A percentile compares a stretch with the other conserved stretches of the same genome.
These are phyloP conservation scores for Mycteria americana DNA, from an alignment of 2,797 vertebrate genomes.

Conservation along the genomic window DNA sequence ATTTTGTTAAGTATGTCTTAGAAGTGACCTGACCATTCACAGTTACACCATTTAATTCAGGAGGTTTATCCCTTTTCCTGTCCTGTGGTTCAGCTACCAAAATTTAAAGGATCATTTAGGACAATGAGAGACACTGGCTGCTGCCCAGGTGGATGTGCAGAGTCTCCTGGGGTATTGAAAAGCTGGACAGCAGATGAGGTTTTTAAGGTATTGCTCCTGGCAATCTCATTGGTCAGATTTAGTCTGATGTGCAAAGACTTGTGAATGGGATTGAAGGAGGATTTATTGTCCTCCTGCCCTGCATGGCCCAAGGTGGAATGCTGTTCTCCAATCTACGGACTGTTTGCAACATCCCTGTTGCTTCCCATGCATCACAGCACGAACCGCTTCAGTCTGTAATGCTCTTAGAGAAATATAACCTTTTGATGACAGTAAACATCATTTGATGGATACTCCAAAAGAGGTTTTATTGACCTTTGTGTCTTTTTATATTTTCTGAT, in stretches of 20 bases:
- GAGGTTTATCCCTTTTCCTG: neutral
- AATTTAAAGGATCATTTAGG: neutral
- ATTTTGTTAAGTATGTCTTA: neutral
- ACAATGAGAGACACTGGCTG: neutral
- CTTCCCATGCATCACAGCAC: neutral
- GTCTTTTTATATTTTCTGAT: neutral
- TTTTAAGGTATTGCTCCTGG: neutral
- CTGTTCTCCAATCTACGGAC: neutral
- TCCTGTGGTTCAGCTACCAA: neutral
- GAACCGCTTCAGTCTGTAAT: neutral
- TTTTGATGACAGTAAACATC: constrained; percentile 16
- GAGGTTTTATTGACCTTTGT: constrained; percentile 23
- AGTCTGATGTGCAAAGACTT: neutral
- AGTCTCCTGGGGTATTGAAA: neutral
- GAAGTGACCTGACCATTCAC: neutral
- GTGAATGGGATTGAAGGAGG: neutral
- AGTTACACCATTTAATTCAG: neutral
- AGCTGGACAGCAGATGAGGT: neutral
- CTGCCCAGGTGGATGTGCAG: neutral
- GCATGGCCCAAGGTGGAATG: neutral
- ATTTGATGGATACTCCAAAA: constrained; percentile 23
- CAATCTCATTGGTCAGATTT: neutral
- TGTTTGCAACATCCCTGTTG: neutral
- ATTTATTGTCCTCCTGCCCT: neutral
- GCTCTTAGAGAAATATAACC: constrained; percentile 1